Base-by-base conservation (phyloP, 92 coral and sea anemone genomes). In the Phenganax marumi region DNA sequence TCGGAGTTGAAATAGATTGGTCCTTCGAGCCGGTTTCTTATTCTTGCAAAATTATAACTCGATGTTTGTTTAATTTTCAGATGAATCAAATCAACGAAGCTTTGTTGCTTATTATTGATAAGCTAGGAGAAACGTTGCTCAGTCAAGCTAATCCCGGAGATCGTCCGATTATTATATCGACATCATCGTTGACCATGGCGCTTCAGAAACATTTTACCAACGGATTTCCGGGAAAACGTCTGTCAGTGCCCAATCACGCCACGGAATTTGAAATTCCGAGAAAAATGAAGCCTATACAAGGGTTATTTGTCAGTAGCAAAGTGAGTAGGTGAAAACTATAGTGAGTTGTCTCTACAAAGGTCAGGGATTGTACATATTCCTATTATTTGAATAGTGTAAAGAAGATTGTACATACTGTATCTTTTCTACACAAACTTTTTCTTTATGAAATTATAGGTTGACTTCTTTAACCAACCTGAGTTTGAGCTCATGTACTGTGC, bases 241-340 rank as follows among this genome's bases (percentile, higher is more conserved):
- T 78, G 18, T 46, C 51, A 25, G 60, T 78, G 18, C 53, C 83
- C 19, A 49, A 16, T 43, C 83, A 61, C 11, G 33, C 63, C 57
- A 78, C 49, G 39, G 83, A 78, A 78, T 61, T 78, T 60, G 21
- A 43, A 46, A 43, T 78, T 63, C 83, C 83, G 7, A 61, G 68
- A 10, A 48, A 61, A 12, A 0, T 78, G 19, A 68, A 50, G 9
- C 11, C 65, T 26, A 60, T 78, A 60, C 49, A n/a, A 43, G 73
- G 73, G 7, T 12, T 16, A 10, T 8, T 46, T 46, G 61, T 78
- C 10, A 50, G 83, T 26, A 78, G 53, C 22, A 78, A 78, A 24
- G 83, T 78, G 52, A 78, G 73, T 78, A 57, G 77, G 25, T 48
- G 4, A 55, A 26, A 8, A 46, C 14, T 56, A 8, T 14, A 56